phyloP scores from a whole-genome alignment of 2,888 invertebrate species.

The Latrodectus elegans region DNA sequence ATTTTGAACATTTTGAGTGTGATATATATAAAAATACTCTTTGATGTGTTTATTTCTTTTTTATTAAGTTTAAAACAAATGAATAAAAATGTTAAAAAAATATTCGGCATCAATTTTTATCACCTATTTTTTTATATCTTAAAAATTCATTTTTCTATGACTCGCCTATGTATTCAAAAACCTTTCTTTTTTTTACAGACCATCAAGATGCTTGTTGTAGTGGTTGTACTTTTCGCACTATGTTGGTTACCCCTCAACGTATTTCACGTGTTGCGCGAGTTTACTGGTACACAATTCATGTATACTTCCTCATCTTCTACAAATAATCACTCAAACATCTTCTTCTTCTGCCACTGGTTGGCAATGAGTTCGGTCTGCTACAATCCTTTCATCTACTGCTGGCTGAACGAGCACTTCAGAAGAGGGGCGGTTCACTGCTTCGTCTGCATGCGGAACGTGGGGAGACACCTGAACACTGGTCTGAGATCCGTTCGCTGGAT shows the following conservation, averaged over 20 bases:
- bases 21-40: no score
- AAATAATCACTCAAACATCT: slow-evolving; percentile 73
- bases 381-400: slow-evolving; percentile 77
- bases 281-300: slow-evolving; percentile 72
- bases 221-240: slow-evolving; percentile 76
- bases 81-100: no score
- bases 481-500: neutral
- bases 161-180: no score
- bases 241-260: slow-evolving; percentile 77
- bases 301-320: slow-evolving; percentile 68
- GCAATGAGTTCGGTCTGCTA: slow-evolving; percentile 77
- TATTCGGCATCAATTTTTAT: no score
- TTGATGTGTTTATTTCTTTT: no score
- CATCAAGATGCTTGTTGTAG: slow-evolving; percentile 76
- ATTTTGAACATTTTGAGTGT: no score
- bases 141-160: no score
- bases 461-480: slow-evolving; percentile 23
- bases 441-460: slow-evolving; percentile 10
- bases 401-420: slow-evolving; percentile 76
- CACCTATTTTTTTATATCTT: no score
- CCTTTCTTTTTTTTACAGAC: slow-evolving; percentile 71
- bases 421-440: slow-evolving; percentile 72
- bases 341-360: slow-evolving; percentile 76
- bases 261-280: slow-evolving; percentile 73
- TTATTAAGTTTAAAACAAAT: no score